A percentile compares a stretch with the other conserved stretches of the same genome.
These are phyloP conservation scores for Toxotes lorentzi DNA, from an alignment of 2,797 vertebrate species.

Conservation along the genomic window DNA sequence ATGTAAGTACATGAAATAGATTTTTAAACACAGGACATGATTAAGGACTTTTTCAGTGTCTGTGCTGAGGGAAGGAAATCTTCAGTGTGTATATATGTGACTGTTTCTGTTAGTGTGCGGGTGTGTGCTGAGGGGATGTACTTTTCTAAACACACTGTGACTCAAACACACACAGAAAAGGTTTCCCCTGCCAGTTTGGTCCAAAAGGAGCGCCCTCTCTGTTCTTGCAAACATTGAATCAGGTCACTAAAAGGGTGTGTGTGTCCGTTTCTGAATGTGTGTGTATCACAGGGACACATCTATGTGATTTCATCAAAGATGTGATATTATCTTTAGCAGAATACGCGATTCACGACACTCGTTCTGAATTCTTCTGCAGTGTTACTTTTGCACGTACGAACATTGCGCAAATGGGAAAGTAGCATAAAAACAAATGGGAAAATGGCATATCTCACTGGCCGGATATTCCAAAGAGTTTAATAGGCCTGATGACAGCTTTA, in stretches of 20 bases:
- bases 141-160: slow-evolving; percentile 74
- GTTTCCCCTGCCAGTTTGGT: slow-evolving; percentile 48
- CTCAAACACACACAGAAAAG: slow-evolving; percentile 33
- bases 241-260: slow-evolving; percentile 65
- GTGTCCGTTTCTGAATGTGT: slow-evolving; percentile 22
- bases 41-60: slow-evolving; percentile 61
- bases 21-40: slow-evolving; percentile 70
- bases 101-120: slow-evolving; percentile 65
- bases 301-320: slow-evolving; percentile 41
- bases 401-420: slow-evolving; percentile 45
- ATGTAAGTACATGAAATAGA: slow-evolving; percentile 37
- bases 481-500: slow-evolving; percentile 83
- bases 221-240: slow-evolving; percentile 57
- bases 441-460: slow-evolving; percentile 50
- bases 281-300: slow-evolving; percentile 14
- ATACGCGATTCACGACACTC: slow-evolving; percentile 63
- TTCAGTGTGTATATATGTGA: slow-evolving; percentile 62
- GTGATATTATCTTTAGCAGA: slow-evolving; percentile 44
- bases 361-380: slow-evolving; percentile 4
- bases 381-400: slow-evolving; percentile 51
- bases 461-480: slow-evolving; percentile 75
- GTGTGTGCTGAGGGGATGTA: slow-evolving; percentile 72
- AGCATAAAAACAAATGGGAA: slow-evolving; percentile 51
- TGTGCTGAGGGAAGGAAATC: slow-evolving; percentile 66
- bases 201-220: slow-evolving; percentile 49